Percentiles rank a stretch among this genome's conserved stretches.
Conservation (phyloP, 2,888 invertebrate species). For the Gryllus longicercus region DNA sequence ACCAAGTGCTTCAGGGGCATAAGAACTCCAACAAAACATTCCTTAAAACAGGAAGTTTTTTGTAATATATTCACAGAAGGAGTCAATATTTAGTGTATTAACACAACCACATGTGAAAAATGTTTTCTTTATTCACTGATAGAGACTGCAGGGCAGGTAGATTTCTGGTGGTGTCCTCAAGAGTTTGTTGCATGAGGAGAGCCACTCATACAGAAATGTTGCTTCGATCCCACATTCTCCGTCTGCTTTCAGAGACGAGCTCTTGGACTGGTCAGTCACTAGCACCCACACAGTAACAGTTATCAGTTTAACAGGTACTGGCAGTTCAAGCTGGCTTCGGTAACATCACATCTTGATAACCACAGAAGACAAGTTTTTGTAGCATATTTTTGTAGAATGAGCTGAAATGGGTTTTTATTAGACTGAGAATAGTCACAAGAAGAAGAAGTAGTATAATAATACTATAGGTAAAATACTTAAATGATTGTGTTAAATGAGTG, state of each 20-base stretch:
- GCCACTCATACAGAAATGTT: background rate
- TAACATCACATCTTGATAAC: background rate
- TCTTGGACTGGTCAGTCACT: background rate
- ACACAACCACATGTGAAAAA: slow-evolving; percentile 8
- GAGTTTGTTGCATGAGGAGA: background rate
- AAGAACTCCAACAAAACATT: background rate
- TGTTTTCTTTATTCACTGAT: background rate
- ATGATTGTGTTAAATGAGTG: no score
- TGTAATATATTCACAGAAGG: background rate
- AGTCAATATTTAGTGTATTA: background rate
- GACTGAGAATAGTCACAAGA: slow-evolving; percentile 1
- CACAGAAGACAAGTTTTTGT: slow-evolving; percentile 8
- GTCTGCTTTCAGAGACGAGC: background rate
- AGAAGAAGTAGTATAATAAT: background rate
- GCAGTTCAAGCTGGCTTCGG: slow-evolving; percentile 17
- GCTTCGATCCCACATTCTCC: background rate
- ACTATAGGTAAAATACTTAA: no score
- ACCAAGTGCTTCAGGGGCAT: background rate
- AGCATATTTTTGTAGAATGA: background rate
- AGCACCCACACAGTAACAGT: slow-evolving; percentile 10
- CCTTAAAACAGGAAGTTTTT: slow-evolving; percentile 9
- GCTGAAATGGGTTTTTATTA: slow-evolving; percentile 17
- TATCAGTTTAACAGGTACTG: slow-evolving; percentile 10
- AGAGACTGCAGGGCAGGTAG: background rate
- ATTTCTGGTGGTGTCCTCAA: background rate